Evolutionary conservation across 2,113 vertebrate genomes (phyloP).

Genomic region (Pangasianodon gigas): DNA sequence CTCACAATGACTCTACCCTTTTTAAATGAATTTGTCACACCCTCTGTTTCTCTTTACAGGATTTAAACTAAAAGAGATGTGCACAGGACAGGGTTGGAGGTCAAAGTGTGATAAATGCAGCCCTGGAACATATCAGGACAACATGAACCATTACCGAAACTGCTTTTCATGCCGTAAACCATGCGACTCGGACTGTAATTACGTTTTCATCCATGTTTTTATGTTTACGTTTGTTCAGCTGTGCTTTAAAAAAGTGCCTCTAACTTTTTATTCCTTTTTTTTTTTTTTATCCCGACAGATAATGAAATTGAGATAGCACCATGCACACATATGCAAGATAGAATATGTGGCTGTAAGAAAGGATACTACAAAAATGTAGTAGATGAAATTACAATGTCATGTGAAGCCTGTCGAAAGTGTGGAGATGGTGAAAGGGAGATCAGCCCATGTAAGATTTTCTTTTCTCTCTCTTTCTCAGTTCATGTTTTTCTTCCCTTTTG

Average conservation of each 20-base stretch:
- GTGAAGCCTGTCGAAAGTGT: slow-evolving; percentile 55
- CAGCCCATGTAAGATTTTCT: slow-evolving; percentile 59
- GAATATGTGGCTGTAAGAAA: slow-evolving; percentile 56
- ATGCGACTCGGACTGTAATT: slow-evolving; percentile 58
- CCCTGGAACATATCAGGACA: neutral
- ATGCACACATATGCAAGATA: slow-evolving; percentile 24
- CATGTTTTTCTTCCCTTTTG: neutral
- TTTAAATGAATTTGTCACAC: neutral
- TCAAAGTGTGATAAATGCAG: slow-evolving; percentile 58
- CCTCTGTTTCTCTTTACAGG: slow-evolving; percentile 57
- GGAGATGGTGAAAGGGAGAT: neutral
- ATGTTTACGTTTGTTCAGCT: neutral
- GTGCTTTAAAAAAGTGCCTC: neutral
- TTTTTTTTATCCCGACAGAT: neutral
- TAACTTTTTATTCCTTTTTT: neutral
- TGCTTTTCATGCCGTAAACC: slow-evolving; percentile 49
- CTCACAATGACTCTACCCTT: neutral
- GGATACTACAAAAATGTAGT: slow-evolving; percentile 53
- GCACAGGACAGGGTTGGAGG: neutral
- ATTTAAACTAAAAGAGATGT: slow-evolving; percentile 56
- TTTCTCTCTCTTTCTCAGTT: too few relatives aligned
- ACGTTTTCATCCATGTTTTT: neutral
- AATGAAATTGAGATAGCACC: accelerated
- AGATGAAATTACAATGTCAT: slow-evolving; percentile 25
- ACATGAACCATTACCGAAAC: slow-evolving; percentile 3